These are phyloP conservation scores for Caloenas nicobarica DNA, from an alignment of 2,113 vertebrate genomes.

Conservation along the genomic window DNA sequence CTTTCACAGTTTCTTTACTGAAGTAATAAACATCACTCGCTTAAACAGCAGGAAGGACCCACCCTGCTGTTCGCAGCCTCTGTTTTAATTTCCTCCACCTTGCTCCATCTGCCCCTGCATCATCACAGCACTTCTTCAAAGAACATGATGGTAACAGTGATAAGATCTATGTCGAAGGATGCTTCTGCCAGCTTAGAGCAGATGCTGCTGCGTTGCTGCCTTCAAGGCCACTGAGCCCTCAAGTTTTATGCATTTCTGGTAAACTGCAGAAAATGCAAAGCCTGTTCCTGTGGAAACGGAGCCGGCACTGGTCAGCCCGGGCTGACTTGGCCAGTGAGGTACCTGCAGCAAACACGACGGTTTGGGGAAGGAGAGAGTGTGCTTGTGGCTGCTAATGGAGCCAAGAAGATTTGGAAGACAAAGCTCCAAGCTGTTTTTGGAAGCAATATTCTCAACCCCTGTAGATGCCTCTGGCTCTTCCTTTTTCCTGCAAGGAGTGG, in stretches of 20 bases:
- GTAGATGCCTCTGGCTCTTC: neutral
- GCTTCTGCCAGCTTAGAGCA: neutral
- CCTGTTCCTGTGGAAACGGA: rapidly evolving
- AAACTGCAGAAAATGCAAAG: neutral
- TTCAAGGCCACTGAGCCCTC: rapidly evolving
- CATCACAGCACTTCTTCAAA: neutral
- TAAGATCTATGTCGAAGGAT: neutral
- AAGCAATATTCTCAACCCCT: neutral
- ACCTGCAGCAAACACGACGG: neutral
- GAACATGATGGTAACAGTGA: neutral
- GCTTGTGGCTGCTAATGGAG: neutral
- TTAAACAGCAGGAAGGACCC: neutral
- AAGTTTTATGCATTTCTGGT: rapidly evolving
- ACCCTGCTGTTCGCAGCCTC: neutral
- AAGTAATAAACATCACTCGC: neutral
- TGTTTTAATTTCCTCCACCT: neutral
- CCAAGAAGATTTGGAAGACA: neutral
- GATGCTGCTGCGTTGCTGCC: neutral
- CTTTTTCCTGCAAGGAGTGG: neutral
- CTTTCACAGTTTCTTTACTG: neutral
- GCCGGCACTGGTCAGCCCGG: neutral
- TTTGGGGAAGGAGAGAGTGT: neutral
- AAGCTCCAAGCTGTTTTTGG: neutral
- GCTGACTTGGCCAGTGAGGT: neutral
- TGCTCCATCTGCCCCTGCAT: neutral